Percentiles rank a stretch among this genome's conserved stretches.
Evolutionary conservation across 1,140 invertebrate species (phyloP).

Genomic region (Pseudobourletiella spinata): DNA sequence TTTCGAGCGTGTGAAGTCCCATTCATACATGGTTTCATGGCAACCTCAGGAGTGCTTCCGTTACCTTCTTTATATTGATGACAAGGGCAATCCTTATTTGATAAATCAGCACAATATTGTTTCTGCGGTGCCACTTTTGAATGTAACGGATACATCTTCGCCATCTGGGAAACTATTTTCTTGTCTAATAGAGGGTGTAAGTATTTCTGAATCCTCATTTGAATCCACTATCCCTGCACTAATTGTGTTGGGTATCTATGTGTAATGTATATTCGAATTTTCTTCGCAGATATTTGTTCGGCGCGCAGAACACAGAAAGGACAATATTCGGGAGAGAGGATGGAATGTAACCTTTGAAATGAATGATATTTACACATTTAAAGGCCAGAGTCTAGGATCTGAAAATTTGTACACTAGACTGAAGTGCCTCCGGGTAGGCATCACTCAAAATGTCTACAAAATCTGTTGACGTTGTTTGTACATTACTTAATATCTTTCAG

Average conservation of each 20-base stretch:
- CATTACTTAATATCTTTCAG: too few relatives aligned
- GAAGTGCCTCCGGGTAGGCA: neutral
- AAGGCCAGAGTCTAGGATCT: neutral
- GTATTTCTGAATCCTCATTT: neutral
- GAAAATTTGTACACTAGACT: neutral
- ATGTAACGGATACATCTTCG: neutral
- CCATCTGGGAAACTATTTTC: neutral
- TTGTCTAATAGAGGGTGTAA: slow-evolving; percentile 1
- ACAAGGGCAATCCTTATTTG: neutral
- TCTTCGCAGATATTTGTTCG: too few relatives aligned
- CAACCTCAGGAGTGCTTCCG: neutral
- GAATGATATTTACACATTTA: neutral
- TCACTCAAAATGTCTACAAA: too few relatives aligned
- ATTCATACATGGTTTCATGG: neutral
- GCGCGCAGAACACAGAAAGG: too few relatives aligned
- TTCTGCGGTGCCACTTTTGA: neutral
- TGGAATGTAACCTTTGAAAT: neutral
- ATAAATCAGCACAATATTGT: neutral
- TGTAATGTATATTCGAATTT: too few relatives aligned
- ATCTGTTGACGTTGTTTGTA: too few relatives aligned
- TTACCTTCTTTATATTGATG: neutral
- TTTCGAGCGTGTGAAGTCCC: neutral
- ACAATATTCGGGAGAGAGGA: too few relatives aligned
- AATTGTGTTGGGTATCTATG: too few relatives aligned
- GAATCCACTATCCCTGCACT: too few relatives aligned